Conservation (phyloP, 2,888 invertebrate species). For the Nycteola revayana region DNA sequence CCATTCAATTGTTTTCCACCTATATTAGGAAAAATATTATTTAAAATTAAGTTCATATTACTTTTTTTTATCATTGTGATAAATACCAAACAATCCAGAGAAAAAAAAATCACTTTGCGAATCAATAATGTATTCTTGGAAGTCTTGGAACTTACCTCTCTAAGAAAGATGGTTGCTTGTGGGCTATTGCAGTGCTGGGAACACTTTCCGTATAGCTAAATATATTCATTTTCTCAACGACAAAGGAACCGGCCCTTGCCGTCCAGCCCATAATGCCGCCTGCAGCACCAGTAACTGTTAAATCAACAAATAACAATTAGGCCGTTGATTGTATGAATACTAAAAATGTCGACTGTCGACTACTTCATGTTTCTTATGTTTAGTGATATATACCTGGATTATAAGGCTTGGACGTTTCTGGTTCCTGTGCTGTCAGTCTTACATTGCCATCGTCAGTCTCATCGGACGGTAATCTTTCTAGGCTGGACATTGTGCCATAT, state of each 20-base stretch:
- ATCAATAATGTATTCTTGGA: too few relatives aligned
- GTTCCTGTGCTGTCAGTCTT: constrained; percentile 66
- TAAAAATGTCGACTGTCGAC: too few relatives aligned
- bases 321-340: too few relatives aligned
- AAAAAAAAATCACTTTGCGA: too few relatives aligned
- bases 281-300: constrained; percentile 55
- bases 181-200: constrained; percentile 65
- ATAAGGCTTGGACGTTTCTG: constrained; percentile 55
- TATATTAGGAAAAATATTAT: constrained; percentile 44
- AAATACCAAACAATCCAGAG: too few relatives aligned
- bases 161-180: constrained; percentile 75
- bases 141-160: constrained; percentile 72
- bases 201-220: constrained; percentile 76
- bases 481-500: constrained; percentile 88
- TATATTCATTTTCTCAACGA: constrained; percentile 89
- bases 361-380: too few relatives aligned
- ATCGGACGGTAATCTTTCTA: constrained; percentile 85
- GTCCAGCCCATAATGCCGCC: constrained; percentile 88
- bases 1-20: constrained; percentile 45
- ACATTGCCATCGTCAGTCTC: constrained; percentile 82
- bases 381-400: too few relatives aligned
- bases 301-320: not conserved
- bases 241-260: constrained; percentile 89
- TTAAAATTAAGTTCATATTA: constrained; percentile 9
- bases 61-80: too few relatives aligned